Evolutionary conservation across 2,113 vertebrate species (phyloP).

Genomic region (Oncorhynchus mykiss): DNA sequence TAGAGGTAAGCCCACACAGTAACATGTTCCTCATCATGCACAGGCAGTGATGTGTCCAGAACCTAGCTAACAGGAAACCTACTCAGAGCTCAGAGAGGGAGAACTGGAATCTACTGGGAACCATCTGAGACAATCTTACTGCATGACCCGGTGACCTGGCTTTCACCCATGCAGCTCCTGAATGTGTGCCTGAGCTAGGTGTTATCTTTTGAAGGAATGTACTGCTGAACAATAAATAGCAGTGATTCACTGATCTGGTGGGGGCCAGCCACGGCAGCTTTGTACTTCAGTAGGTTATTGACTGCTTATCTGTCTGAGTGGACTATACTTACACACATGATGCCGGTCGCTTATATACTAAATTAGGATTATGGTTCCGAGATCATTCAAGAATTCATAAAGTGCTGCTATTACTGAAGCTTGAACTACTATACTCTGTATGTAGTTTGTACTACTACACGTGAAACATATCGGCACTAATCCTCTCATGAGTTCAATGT

Average conservation of each 20-base stretch:
- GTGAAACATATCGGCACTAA: neutral
- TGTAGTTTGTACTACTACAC: neutral
- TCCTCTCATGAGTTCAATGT: neutral
- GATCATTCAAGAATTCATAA: neutral
- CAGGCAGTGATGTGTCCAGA: neutral
- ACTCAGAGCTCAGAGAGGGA: neutral
- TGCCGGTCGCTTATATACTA: neutral
- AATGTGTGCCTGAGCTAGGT: neutral
- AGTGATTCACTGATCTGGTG: slow-evolving; percentile 30
- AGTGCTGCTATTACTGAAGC: neutral
- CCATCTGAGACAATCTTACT: neutral
- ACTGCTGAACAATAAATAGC: slow-evolving; percentile 37
- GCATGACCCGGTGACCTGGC: slow-evolving; percentile 10
- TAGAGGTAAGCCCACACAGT: slow-evolving; percentile 4
- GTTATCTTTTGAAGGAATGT: slow-evolving; percentile 20
- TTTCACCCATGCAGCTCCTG: slow-evolving; percentile 1
- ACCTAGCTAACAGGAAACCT: neutral
- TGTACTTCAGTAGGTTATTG: slow-evolving; percentile 25
- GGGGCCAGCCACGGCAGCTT: neutral
- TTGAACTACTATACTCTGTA: neutral
- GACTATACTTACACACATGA: neutral
- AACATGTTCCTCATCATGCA: neutral
- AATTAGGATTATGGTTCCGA: neutral
- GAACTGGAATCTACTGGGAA: neutral
- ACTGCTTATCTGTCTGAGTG: slow-evolving; percentile 24